Conservation (phyloP, 2,797 vertebrate species). For the Gila robusta region DNA sequence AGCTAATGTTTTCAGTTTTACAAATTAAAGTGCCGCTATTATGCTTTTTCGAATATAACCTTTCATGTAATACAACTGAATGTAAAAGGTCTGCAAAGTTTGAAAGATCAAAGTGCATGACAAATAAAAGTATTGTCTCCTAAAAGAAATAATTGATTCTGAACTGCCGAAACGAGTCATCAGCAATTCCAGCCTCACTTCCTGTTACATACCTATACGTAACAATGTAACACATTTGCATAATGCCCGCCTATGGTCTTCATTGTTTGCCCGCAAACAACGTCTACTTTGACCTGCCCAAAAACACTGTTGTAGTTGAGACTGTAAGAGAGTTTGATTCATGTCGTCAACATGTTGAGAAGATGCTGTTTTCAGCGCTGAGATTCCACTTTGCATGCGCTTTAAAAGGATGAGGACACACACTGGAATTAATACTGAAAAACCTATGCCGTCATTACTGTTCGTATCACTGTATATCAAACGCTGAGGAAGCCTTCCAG, state of each 20-base stretch:
- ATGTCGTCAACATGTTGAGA: too few species aligned
- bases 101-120: not conserved
- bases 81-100: not conserved
- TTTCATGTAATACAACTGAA: not conserved
- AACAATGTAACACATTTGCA: not conserved
- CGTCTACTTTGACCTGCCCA: not conserved
- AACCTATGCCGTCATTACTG: too few species aligned
- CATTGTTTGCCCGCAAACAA: not conserved
- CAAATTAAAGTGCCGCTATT: not conserved
- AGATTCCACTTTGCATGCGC: too few species aligned
- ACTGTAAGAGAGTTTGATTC: too few species aligned
- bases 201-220: not conserved
- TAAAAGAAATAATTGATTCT: not conserved
- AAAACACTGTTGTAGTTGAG: not conserved
- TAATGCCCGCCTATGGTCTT: not conserved
- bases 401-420: too few species aligned
- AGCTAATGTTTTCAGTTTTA: not conserved
- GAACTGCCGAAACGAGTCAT: not conserved
- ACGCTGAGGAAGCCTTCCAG: too few species aligned
- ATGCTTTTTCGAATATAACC: not conserved
- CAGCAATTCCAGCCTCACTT: not conserved
- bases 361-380: too few species aligned
- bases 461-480: too few species aligned
- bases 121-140: not conserved
- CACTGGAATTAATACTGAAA: too few species aligned